Base-by-base conservation (phyloP, 2,113 vertebrate species). In the Lophura nycthemera region DNA sequence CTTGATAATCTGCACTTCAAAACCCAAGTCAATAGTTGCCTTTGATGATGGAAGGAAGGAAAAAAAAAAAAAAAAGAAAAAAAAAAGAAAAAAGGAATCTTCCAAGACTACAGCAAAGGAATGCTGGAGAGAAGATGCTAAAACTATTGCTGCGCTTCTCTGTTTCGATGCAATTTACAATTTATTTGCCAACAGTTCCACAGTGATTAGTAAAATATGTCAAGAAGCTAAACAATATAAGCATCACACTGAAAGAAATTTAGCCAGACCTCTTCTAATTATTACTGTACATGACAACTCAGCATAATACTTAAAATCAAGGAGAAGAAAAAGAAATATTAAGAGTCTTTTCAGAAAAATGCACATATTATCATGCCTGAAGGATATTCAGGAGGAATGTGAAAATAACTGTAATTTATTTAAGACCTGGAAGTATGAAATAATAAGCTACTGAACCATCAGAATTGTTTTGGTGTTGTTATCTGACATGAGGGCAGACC, bases 401-500 rank as follows among this genome's bases (percentile, higher is more conserved):
- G 96, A 97, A 97, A 98, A 97, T 97, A 96, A 96, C 96, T 93
- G 80, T 96, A 97, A 98, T 97, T 98, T 98, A 96, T 97, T 97
- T 97, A 97, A 95, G 95, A 97, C 96, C 93, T 97, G 92, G 70
- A 97, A 98, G 95, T 97, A 98, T 97, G 95, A 97, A 98, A 97
- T 97, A 98, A 97, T 97, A 98, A 97, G 97, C 94, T 95, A 96
- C 96, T 92, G 93, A 97, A 85, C 92, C 95, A 97, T 97, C 96
- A 97, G 95, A 97, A 97, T 97, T 97, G 97, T 98, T 98, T 97
- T 98, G 97, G 96, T 96, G 92, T 63, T 96, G 96, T 98, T 97
- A 98, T 98, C 97, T 98, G 97, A 97, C 96, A 96, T 59, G 94
- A 97, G 96, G 95, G 96, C 96, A 97, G 97, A 97, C 97, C 97